phyloP scores from a whole-genome alignment of 2,888 invertebrate genomes.

The Drosophila borborema region DNA sequence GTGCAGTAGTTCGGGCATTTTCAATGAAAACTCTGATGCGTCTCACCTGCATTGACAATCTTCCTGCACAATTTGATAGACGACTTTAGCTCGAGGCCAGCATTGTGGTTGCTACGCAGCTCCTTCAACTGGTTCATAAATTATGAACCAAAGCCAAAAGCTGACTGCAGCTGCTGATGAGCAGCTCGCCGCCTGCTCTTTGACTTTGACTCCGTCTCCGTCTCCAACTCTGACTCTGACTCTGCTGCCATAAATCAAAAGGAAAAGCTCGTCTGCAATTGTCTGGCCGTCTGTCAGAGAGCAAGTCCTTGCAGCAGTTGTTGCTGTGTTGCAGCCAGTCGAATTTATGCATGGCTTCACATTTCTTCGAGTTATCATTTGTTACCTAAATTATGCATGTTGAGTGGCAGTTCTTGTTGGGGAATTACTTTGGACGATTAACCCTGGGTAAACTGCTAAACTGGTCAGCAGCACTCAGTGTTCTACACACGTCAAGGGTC shows the following conservation, averaged over 20 bases:
- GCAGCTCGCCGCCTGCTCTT: constrained; percentile 16
- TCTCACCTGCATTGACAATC: constrained; percentile 33
- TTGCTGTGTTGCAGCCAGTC: constrained; percentile 42
- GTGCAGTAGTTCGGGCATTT: constrained; percentile 11
- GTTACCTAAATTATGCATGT: constrained; percentile 78
- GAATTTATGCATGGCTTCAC: constrained; percentile 84
- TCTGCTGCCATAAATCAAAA: constrained; percentile 80
- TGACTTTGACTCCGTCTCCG: constrained; percentile 2
- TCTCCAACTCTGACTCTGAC: constrained; percentile 9
- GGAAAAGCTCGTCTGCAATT: constrained; percentile 73
- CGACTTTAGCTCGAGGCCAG: constrained; percentile 26
- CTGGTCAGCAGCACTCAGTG: constrained; percentile 38
- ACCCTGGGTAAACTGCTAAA: constrained; percentile 55
- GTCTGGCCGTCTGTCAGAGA: constrained; percentile 52
- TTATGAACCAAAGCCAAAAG: constrained; percentile 70
- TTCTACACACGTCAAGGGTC: constrained; percentile 15
- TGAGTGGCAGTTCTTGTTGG: constrained; percentile 78
- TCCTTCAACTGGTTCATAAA: constrained; percentile 70
- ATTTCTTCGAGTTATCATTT: constrained; percentile 83
- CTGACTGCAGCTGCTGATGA: constrained; percentile 77
- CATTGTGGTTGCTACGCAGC: constrained; percentile 8
- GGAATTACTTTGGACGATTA: constrained; percentile 73
- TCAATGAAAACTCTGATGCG: constrained; percentile 26
- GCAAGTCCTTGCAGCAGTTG: constrained; percentile 36
- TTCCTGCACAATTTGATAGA: constrained; percentile 23